Conservation (phyloP, 2,888 invertebrate species). For the Metopia argyrocephala region DNA sequence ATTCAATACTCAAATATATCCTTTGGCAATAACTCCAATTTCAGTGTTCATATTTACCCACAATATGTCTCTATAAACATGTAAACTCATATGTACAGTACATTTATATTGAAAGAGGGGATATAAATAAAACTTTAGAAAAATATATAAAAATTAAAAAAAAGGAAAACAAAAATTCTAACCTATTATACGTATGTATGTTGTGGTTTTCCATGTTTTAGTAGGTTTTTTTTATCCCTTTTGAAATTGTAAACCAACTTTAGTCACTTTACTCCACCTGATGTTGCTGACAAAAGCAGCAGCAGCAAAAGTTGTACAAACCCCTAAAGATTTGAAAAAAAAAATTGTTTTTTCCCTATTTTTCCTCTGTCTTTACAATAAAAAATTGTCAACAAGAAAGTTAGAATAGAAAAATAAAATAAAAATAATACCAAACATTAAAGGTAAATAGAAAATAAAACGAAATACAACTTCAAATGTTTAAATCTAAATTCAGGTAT, state of each 20-base stretch:
- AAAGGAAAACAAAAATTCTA: background rate
- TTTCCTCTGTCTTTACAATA: background rate
- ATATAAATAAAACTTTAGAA: background rate
- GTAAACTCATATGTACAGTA: background rate
- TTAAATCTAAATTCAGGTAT: too few relatives aligned
- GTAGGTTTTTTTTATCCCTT: background rate
- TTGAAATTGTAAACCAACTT: conserved; percentile 20
- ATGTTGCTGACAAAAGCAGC: conserved; percentile 22
- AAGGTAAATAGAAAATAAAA: conserved; percentile 38
- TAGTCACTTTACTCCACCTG: conserved; percentile 30
- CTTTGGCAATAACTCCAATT: conserved; percentile 49
- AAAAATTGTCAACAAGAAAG: conserved; percentile 45
- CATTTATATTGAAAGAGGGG: conserved; percentile 7
- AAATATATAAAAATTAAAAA: background rate
- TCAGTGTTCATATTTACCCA: conserved; percentile 22
- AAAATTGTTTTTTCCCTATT: conserved; percentile 1
- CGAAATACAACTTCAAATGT: conserved; percentile 11
- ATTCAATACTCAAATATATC: conserved; percentile 54
- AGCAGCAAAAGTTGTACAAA: conserved; percentile 15
- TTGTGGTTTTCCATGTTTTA: conserved; percentile 31
- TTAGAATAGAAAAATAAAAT: background rate
- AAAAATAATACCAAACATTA: conserved; percentile 19
- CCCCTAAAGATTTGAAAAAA: conserved; percentile 34
- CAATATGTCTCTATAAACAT: background rate
- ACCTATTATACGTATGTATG: background rate